phyloP scores from a whole-genome alignment of 2,113 vertebrate species.

The Istiophorus platypterus region DNA sequence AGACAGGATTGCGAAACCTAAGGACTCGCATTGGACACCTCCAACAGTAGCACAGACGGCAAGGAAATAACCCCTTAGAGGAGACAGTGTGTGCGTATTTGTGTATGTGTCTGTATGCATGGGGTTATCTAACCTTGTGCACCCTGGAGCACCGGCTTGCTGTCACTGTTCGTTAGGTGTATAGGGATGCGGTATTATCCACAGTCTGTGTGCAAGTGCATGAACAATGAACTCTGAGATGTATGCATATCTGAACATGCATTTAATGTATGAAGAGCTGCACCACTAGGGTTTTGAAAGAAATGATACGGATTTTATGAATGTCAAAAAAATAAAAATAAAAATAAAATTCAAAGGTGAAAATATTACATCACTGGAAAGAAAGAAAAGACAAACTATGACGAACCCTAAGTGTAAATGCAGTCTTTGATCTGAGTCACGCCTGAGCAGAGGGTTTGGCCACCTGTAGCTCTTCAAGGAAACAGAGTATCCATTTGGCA shows the following conservation, averaged over 20 bases:
- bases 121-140: constrained; percentile 51
- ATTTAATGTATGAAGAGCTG: background rate
- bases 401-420: background rate
- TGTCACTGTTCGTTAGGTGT: constrained; percentile 68
- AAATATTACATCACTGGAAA: no score
- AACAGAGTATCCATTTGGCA: constrained; percentile 50
- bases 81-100: constrained; percentile 31
- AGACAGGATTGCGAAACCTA: constrained; percentile 73
- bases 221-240: constrained; percentile 41
- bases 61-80: constrained; percentile 60
- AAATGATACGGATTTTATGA: background rate
- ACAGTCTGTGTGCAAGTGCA: constrained; percentile 43
- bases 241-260: background rate
- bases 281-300: background rate
- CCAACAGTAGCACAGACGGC: constrained; percentile 55
- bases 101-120: constrained; percentile 43
- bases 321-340: background rate
- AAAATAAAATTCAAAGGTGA: background rate
- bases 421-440: constrained; percentile 16
- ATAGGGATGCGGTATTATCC: constrained; percentile 43
- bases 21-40: constrained; percentile 70
- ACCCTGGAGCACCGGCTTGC: constrained; percentile 49
- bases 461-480: constrained; percentile 44
- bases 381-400: background rate
- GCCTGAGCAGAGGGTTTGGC: constrained; percentile 40